Conservation (phyloP, 2,888 invertebrate genomes). For the Escarpia spicata region DNA sequence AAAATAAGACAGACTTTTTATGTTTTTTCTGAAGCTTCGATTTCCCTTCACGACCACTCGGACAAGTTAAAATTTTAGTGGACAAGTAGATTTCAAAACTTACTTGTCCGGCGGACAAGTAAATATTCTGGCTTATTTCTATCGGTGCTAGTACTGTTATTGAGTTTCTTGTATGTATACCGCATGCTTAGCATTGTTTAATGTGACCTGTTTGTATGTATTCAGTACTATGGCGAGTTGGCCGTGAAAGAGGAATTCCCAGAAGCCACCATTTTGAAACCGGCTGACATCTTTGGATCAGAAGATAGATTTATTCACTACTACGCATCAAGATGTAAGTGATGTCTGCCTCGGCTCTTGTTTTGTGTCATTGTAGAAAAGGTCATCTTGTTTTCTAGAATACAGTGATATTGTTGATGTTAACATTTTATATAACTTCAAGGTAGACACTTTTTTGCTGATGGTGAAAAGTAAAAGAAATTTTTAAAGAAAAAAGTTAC, state of each 20-base stretch:
- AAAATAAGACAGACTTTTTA: no score
- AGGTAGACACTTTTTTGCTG: background rate
- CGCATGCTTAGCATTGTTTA: background rate
- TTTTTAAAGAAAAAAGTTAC: background rate
- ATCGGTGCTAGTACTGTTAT: background rate
- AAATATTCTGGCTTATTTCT: no score
- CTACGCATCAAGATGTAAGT: conserved; percentile 45
- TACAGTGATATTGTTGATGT: conserved; percentile 19
- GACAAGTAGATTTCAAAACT: no score
- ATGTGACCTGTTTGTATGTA: background rate
- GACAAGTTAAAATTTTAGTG: no score
- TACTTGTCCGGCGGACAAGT: no score
- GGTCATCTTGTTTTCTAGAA: background rate
- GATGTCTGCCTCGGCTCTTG: background rate
- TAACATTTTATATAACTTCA: conserved; percentile 13
- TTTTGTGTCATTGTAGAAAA: background rate
- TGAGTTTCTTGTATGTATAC: background rate
- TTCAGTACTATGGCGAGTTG: conserved; percentile 79
- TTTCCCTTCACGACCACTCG: no score
- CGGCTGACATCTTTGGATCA: conserved; percentile 90
- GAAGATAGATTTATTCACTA: conserved; percentile 82
- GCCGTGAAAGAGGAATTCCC: conserved; percentile 96
- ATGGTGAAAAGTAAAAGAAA: background rate
- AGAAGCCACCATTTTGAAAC: conserved; percentile 90
- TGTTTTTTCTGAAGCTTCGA: no score